Percentiles rank a stretch among this genome's conserved stretches.
Evolutionary conservation across 2,113 vertebrate genomes (phyloP).

Genomic region (Gopherus evgoodei): DNA sequence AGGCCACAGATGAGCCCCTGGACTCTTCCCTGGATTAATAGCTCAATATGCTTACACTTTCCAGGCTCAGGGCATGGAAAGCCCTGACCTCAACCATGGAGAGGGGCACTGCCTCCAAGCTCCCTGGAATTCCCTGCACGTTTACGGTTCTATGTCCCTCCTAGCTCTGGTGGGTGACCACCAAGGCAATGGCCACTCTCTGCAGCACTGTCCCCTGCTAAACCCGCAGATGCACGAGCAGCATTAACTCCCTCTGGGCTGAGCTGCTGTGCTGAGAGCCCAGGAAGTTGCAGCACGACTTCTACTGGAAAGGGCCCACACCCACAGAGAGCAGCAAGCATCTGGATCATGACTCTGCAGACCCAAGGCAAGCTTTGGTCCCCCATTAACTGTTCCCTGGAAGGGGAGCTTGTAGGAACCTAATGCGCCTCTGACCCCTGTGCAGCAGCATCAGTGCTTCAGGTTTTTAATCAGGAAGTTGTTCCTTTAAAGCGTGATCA

Average conservation of each 20-base stretch:
- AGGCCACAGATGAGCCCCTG: background rate
- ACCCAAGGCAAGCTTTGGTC: background rate
- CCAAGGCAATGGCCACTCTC: background rate
- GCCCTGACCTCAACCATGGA: background rate
- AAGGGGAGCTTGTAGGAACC: background rate
- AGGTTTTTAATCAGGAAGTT: background rate
- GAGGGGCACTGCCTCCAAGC: background rate
- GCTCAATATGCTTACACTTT: background rate
- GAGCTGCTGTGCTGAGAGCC: background rate
- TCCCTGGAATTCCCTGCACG: background rate
- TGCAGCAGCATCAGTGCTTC: background rate
- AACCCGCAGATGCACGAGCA: background rate
- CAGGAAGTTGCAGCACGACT: background rate
- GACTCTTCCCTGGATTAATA: background rate
- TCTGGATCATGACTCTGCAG: rapidly evolving
- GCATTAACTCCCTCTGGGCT: background rate
- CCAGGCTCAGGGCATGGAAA: background rate
- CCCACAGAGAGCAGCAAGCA: background rate
- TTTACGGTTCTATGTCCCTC: too few relatives aligned
- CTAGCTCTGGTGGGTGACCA: background rate
- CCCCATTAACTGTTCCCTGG: background rate
- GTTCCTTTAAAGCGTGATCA: background rate
- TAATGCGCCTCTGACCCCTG: background rate
- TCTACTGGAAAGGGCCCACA: background rate
- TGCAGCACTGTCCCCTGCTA: background rate